phyloP scores from a whole-genome alignment of 2,113 vertebrate genomes.

The Pluvianellus socialis region DNA sequence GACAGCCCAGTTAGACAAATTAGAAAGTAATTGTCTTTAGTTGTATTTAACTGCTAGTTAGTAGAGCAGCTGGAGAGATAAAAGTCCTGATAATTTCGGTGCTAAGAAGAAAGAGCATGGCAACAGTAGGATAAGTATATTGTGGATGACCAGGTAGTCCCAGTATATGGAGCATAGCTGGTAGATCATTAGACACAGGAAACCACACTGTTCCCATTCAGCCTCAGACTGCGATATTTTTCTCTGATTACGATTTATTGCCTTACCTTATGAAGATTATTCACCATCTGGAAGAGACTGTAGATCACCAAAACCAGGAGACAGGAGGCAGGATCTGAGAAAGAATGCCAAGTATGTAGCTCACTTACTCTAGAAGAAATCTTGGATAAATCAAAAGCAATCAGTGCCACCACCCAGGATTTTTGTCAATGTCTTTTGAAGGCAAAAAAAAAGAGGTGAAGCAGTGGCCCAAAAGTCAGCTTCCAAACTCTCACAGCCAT shows the following conservation, averaged over 20 bases:
- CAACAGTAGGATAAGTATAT: neutral
- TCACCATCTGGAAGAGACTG: neutral
- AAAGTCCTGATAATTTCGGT: neutral
- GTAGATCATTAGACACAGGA: neutral
- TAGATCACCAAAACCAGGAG: neutral
- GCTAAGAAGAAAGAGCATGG: neutral
- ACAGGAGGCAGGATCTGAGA: neutral
- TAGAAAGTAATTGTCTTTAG: neutral
- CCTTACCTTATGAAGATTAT: neutral
- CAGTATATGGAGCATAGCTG: neutral
- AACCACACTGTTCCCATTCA: neutral
- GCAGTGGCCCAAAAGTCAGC: neutral
- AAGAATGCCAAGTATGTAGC: neutral
- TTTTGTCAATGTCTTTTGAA: neutral
- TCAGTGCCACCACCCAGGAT: neutral
- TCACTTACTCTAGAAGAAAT: neutral
- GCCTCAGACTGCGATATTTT: neutral
- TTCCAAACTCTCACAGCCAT: neutral
- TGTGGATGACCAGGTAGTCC: neutral
- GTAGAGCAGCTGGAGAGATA: neutral
- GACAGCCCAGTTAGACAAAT: neutral
- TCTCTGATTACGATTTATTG: neutral
- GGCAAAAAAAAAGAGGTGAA: neutral
- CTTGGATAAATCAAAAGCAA: neutral
- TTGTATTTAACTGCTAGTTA: neutral